phyloP scores from a whole-genome alignment of 2,113 vertebrate genomes.

The Mus spicilegus region DNA sequence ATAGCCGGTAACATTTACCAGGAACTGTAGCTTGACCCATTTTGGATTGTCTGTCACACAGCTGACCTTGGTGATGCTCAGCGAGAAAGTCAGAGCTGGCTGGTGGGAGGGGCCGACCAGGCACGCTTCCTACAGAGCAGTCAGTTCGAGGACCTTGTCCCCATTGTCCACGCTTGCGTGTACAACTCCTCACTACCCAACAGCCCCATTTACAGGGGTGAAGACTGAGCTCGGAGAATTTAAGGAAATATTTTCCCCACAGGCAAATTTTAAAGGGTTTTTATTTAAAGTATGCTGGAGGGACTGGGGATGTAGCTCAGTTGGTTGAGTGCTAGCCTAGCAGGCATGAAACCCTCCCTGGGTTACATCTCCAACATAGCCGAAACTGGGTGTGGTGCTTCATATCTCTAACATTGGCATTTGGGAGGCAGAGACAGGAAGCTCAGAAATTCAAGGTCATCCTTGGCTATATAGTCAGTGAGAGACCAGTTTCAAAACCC shows the following conservation, averaged over 20 bases:
- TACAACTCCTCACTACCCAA: neutral
- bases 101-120: no score
- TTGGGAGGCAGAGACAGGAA: neutral
- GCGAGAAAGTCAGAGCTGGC: neutral
- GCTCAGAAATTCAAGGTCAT: neutral
- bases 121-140: neutral
- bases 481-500: neutral
- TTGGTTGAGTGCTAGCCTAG: neutral
- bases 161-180: accelerated
- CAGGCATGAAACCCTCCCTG: neutral
- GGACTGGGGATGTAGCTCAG: neutral
- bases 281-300: neutral
- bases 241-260: neutral
- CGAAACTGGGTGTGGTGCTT: neutral
- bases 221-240: neutral
- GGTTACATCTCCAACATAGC: neutral
- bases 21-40: neutral
- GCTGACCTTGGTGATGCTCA: neutral
- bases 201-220: neutral
- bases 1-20: neutral
- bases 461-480: neutral
- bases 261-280: neutral
- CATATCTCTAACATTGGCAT: neutral
- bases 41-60: neutral
- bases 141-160: neutral